Evolutionary conservation across 2,797 vertebrate genomes (phyloP), one percentile per base, ranked within the genome.

Genomic region (Eremophila alpestris): DNA sequence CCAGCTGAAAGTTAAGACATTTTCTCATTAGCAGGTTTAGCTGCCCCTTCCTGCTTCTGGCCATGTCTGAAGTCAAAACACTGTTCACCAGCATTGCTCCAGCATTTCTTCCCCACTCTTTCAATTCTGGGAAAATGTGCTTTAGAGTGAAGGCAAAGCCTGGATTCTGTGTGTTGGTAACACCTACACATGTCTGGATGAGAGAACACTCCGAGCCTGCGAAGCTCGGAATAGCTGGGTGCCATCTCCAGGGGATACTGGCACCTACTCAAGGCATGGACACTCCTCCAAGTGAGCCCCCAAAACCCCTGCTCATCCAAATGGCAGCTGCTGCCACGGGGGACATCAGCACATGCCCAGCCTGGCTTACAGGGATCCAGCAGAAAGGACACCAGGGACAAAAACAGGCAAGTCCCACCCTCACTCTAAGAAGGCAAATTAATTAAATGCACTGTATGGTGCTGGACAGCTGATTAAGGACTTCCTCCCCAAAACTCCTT

Each of bases 121-220:
- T 38, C 43, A 38, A 29, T 68, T 26, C 68, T 43, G 46, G 64
- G 40, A 32, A 95, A 87, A 83, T 21, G 24, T 5, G 7, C 30
- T 80, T 64, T 0, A 32, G 68, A 89, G 56, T 52, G 54, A 27
- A 85, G 62, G 32, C 82, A 64, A 70, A 83, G 64, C 79, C 71
- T 74, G 5, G 34, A 70, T 40, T 45, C 87, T 20, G 41, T 34
- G 67, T 77, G 95, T 94, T 88, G 93, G 70, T 60, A 54, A 94
- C 95, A 93, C 96, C 96, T 81, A 94, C 95, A 83, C 89, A 54
- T 2, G 93, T 94, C 96, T 96, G 85, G 87, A 86, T 62, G 80
- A 95, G 89, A 94, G 95, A 96, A 96, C 95, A 83, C 87, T 10
- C 87, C 1, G 85, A 96, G 95, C 95, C 91, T 91, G 90, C 7